Percentiles rank a stretch among this genome's conserved stretches.
These are phyloP conservation scores for Caenorhabditis auriculariae DNA, from an alignment of 2,888 invertebrate genomes.

Conservation along the genomic window DNA sequence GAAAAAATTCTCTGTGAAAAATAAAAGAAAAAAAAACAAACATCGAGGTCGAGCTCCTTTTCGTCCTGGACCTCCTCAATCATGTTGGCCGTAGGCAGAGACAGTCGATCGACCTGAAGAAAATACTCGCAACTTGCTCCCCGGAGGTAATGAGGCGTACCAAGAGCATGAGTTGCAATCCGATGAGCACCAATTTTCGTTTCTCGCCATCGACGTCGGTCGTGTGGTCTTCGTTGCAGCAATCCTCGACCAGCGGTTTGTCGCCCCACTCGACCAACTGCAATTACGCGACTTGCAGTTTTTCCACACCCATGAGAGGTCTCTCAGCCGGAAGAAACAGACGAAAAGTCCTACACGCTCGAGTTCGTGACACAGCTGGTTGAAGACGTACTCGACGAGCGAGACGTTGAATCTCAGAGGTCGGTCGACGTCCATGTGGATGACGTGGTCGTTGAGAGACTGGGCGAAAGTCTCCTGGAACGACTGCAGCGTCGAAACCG, in stretches of 20 bases:
- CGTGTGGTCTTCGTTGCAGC: slow-evolving; percentile 13
- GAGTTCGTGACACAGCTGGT: slow-evolving; percentile 28
- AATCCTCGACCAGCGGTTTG: slow-evolving; percentile 21
- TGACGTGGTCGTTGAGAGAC: slow-evolving; percentile 77
- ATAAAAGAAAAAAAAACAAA: no score
- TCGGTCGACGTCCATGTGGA: slow-evolving; percentile 11
- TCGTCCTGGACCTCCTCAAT: not conserved
- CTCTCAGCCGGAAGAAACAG: not conserved
- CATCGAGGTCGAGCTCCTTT: not conserved
- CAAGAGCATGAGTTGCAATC: slow-evolving; percentile 40
- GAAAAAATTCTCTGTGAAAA: no score
- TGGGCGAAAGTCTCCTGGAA: slow-evolving; percentile 85
- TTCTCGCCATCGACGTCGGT: slow-evolving; percentile 27
- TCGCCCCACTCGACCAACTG: slow-evolving; percentile 29
- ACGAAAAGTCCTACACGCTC: slow-evolving; percentile 18
- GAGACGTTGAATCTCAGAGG: slow-evolving; percentile 10
- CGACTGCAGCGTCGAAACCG: slow-evolving; percentile 87
- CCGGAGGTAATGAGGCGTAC: slow-evolving; percentile 8
- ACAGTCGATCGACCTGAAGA: slow-evolving; percentile 7
- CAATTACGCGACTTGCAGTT: slow-evolving; percentile 8
- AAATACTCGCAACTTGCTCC: not conserved
- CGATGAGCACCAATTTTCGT: slow-evolving; percentile 30
- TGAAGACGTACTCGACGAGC: slow-evolving; percentile 21
- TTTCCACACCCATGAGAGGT: not conserved
- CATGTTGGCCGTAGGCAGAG: slow-evolving; percentile 6